These are phyloP conservation scores for Atherinomorus stipes DNA, from an alignment of 2,113 vertebrate genomes.

Conservation along the genomic window DNA sequence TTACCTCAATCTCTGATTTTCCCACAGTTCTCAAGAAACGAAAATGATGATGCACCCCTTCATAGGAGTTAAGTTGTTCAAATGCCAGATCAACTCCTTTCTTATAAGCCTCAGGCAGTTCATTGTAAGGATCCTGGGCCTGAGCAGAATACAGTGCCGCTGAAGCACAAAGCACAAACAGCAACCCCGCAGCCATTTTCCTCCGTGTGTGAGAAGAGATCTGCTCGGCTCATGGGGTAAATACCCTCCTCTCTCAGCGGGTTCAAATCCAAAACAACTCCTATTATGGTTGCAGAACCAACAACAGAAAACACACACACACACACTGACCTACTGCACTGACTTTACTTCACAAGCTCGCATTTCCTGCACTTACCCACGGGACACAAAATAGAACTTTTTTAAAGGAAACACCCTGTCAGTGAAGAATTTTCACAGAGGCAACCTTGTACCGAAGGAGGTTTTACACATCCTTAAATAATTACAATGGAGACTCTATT, in stretches of 20 bases:
- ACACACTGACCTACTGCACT: background rate
- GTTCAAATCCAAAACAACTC: conserved; percentile 61
- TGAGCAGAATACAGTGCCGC: conserved; percentile 28
- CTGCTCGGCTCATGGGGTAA: conserved; percentile 11
- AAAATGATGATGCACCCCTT: conserved; percentile 70
- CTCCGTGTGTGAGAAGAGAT: conserved; percentile 22
- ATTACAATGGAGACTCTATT: background rate
- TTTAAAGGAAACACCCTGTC: conserved; percentile 16
- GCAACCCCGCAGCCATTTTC: conserved; percentile 65
- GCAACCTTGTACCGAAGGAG: background rate
- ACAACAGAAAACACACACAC: background rate
- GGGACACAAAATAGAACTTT: background rate
- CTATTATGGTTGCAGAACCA: conserved; percentile 37
- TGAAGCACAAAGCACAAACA: conserved; percentile 65
- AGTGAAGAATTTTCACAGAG: background rate
- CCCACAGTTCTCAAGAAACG: conserved; percentile 68
- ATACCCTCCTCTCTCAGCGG: conserved; percentile 33
- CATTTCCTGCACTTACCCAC: conserved; percentile 21
- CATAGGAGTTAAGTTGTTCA: conserved; percentile 53
- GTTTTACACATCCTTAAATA: background rate
- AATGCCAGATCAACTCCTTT: conserved; percentile 73
- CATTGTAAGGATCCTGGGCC: conserved; percentile 47
- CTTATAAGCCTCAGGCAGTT: conserved; percentile 51
- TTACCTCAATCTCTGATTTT: conserved; percentile 69
- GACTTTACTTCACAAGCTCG: background rate